These are phyloP conservation scores for Apamea crenata DNA, from an alignment of 2,888 invertebrate species.

Conservation along the genomic window DNA sequence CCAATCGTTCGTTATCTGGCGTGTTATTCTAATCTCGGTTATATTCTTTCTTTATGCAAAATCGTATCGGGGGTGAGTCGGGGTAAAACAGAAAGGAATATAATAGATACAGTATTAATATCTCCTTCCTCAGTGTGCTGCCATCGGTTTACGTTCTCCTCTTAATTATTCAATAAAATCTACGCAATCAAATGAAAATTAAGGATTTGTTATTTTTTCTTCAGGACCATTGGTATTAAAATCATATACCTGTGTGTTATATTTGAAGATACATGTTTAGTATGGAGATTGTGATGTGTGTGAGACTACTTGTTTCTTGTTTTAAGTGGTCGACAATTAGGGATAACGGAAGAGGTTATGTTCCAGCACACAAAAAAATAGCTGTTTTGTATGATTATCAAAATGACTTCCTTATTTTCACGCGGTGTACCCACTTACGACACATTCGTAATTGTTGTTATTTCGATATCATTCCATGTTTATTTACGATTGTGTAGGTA, in stretches of 20 bases:
- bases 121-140: slow-evolving; percentile 30
- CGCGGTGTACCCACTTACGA: not conserved
- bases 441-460: slow-evolving; percentile 28
- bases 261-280: slow-evolving; percentile 8
- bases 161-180: slow-evolving; percentile 54
- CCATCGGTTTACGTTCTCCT: slow-evolving; percentile 29
- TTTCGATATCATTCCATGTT: slow-evolving; percentile 21
- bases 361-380: not conserved
- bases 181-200: slow-evolving; percentile 36
- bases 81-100: slow-evolving; percentile 42
- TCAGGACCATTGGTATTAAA: not conserved
- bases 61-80: slow-evolving; percentile 54
- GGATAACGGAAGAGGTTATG: not conserved
- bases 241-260: not conserved
- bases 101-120: slow-evolving; percentile 57
- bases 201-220: slow-evolving; percentile 3
- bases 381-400: slow-evolving; percentile 21
- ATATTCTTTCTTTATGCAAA: slow-evolving; percentile 65
- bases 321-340: not conserved
- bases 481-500: slow-evolving; percentile 24
- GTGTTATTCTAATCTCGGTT: slow-evolving; percentile 64
- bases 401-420: slow-evolving; percentile 37
- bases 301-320: not conserved
- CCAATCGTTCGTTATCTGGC: slow-evolving; percentile 44
- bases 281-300: not conserved